These are phyloP conservation scores for Luffia ferchaultella DNA, from an alignment of 2,888 invertebrate species.

Conservation along the genomic window DNA sequence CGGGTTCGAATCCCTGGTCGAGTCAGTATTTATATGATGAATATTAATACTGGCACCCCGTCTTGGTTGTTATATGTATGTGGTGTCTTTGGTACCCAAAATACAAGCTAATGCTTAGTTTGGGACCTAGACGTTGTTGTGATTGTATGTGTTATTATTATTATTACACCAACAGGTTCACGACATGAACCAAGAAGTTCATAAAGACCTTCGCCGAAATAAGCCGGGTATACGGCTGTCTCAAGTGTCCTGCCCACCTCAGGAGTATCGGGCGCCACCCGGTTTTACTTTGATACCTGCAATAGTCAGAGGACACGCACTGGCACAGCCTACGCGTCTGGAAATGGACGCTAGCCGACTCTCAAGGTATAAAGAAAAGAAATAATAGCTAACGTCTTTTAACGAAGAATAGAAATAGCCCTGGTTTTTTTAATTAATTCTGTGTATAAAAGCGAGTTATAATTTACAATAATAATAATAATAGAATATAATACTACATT, in stretches of 20 bases:
- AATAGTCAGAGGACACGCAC: constrained; percentile 36
- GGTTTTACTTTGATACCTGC: constrained; percentile 69
- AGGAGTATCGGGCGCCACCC: constrained; percentile 67
- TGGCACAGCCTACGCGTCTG: constrained; percentile 36
- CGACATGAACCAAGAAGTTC: constrained; percentile 71
- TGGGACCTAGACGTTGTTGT: too few species aligned
- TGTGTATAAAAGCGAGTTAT: too few species aligned
- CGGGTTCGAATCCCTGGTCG: too few species aligned
- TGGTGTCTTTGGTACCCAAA: too few species aligned
- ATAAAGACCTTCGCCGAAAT: constrained; percentile 70
- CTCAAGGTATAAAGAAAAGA: constrained; percentile 51
- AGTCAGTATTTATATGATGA: not conserved
- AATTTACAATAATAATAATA: too few species aligned
- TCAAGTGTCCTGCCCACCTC: constrained; percentile 62
- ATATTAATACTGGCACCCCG: not conserved
- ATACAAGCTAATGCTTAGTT: too few species aligned
- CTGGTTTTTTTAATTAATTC: too few species aligned
- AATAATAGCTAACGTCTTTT: too few species aligned
- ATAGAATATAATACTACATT: too few species aligned
- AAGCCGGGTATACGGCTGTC: constrained; percentile 65
- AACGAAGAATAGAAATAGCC: too few species aligned
- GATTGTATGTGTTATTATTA: too few species aligned
- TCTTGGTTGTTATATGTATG: too few species aligned
- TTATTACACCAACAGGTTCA: constrained; percentile 62
- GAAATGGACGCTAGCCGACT: constrained; percentile 47